phyloP scores from a whole-genome alignment of 2,888 invertebrate species.

The Eupithecia vulgata region DNA sequence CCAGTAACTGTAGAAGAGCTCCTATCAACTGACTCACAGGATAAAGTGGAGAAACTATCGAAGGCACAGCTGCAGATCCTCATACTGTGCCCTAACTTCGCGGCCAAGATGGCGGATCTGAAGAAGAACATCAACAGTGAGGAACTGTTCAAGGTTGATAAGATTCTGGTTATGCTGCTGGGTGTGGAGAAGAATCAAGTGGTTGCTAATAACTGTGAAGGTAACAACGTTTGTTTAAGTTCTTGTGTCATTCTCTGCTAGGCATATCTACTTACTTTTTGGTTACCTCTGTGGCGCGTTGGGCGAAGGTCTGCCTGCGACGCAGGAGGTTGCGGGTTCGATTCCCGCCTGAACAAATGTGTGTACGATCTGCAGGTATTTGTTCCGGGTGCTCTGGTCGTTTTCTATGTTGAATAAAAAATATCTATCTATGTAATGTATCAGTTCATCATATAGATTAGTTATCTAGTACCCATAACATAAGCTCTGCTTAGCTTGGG shows the following conservation, averaged over 20 bases:
- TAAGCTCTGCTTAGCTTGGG: too few relatives aligned
- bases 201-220: conserved; percentile 87
- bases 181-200: conserved; percentile 90
- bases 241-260: background rate
- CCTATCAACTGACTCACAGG: conserved; percentile 77
- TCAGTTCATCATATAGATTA: too few relatives aligned
- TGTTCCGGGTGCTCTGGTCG: too few relatives aligned
- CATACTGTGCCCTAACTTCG: conserved; percentile 90
- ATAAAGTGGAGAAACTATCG: conserved; percentile 81
- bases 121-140: conserved; percentile 83
- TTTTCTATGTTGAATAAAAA: too few relatives aligned
- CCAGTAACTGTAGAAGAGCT: conserved; percentile 90
- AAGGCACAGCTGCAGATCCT: conserved; percentile 91
- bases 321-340: too few relatives aligned
- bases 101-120: conserved; percentile 84
- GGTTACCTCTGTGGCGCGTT: too few relatives aligned
- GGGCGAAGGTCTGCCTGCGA: too few relatives aligned
- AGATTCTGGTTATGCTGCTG: conserved; percentile 91
- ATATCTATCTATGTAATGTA: too few relatives aligned
- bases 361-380: too few relatives aligned
- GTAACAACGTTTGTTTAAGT: conserved; percentile 63
- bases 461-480: too few relatives aligned
- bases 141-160: conserved; percentile 86
- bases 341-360: too few relatives aligned
- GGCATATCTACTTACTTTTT: too few relatives aligned